phyloP scores from a whole-genome alignment of 2,113 vertebrate genomes.

The Rhabdornis inornatus region DNA sequence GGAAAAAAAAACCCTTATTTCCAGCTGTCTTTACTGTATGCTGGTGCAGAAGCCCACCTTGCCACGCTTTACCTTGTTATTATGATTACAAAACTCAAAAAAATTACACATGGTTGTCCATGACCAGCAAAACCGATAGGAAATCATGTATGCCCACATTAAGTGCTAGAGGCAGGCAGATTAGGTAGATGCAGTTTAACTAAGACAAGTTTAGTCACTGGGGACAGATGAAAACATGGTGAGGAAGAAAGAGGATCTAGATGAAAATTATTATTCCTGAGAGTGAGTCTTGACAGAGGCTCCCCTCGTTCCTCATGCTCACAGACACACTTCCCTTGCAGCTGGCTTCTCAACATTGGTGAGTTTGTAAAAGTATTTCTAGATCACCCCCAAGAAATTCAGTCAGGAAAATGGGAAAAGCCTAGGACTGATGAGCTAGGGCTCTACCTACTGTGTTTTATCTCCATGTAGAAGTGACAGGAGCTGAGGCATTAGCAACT shows the following conservation, averaged over 20 bases:
- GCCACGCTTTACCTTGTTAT: background rate
- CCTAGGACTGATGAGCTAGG: background rate
- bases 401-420: background rate
- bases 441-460: background rate
- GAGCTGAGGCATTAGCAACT: background rate
- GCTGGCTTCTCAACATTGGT: background rate
- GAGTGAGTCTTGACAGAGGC: background rate
- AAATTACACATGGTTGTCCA: background rate
- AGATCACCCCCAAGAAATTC: background rate
- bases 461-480: background rate
- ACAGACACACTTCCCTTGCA: fast-evolving
- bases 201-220: background rate
- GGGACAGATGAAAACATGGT: background rate
- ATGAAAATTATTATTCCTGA: background rate
- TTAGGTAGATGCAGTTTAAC: background rate
- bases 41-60: background rate
- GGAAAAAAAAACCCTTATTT: background rate
- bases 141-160: fast-evolving
- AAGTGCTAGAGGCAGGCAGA: background rate
- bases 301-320: background rate
- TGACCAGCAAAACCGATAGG: fast-evolving
- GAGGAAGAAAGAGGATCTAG: background rate
- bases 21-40: background rate
- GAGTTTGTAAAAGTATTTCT: background rate
- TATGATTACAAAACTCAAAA: background rate